These are phyloP conservation scores for Gymnarchus niloticus DNA, from an alignment of 2,113 vertebrate species.

Conservation along the genomic window DNA sequence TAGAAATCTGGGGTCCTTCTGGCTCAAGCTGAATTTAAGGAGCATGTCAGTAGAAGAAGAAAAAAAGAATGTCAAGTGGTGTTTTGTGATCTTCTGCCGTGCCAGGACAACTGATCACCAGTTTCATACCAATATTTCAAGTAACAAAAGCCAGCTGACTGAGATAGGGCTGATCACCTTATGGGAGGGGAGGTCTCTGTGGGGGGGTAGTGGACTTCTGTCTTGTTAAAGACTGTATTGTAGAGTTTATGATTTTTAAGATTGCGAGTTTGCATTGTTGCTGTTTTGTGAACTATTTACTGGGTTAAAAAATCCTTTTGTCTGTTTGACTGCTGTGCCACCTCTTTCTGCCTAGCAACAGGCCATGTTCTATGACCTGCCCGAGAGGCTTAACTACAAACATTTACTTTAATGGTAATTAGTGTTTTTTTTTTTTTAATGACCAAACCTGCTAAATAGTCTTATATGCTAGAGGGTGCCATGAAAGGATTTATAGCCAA, in stretches of 20 bases:
- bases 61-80: neutral
- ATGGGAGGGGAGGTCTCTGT: neutral
- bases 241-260: neutral
- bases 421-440: neutral
- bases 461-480: neutral
- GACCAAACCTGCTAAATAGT: neutral
- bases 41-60: neutral
- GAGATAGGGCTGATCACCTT: neutral
- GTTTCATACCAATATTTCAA: neutral
- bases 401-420: slow-evolving; percentile 4
- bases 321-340: neutral
- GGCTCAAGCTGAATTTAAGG: neutral
- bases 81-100: neutral
- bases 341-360: neutral
- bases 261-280: neutral
- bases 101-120: neutral
- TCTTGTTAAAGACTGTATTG: neutral
- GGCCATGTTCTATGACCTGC: neutral
- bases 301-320: neutral
- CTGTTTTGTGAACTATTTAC: neutral
- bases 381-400: neutral
- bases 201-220: no score
- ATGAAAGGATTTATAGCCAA: neutral
- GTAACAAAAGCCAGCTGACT: neutral
- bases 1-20: neutral